Base-by-base conservation (phyloP, 2,888 invertebrate species). In the Octodonta nipae region DNA sequence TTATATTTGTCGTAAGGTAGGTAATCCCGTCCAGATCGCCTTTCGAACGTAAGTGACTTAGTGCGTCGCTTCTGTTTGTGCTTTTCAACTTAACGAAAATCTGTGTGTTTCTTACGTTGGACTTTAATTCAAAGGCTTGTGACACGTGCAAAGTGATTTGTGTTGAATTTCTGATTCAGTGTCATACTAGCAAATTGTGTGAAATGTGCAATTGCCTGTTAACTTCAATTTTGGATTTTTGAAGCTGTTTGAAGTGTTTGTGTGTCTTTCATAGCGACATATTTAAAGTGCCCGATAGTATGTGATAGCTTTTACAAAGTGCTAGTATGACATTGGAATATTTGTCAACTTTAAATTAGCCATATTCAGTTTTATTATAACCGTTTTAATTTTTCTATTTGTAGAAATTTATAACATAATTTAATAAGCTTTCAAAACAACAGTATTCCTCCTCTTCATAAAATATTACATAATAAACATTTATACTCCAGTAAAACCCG, bases 21-120 rank as follows among this genome's bases (percentile, higher is more conserved):
- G 70, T 71, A 71, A 73, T 71, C 72, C 75, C 77, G 78, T 78
- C 81, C 87, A 88, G 87, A 87, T 85, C 86, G 85, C 86, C 87
- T 86, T 83, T 83, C 78, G 79, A 86, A 84, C 85, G 87, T 87
- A 85, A 87, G 87, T 87, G 61, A 36, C 26, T 12, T 27, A 13
- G 39, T 41, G 43, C 39, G 38, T 28, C 26, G 29, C 20, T 13
- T 32, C n/a, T 33, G 22, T 36, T 44, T 46, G 45, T 22, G 3
- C 26, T 41, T 36, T 33, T 35, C 28, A 14, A 34, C 30, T 33
- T 16, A 29, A 33, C 5, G 8, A 17, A 17, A 17, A 17, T 35
- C 5, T 30, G 27, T 43, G 36, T 36, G 39, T 40, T 40, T 36
- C 33, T n/a, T n/a, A n/a, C n/a, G n/a, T n/a, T n/a, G n/a, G n/a